phyloP scores from a whole-genome alignment of 2,113 vertebrate species.

The Rhipidura dahli region DNA sequence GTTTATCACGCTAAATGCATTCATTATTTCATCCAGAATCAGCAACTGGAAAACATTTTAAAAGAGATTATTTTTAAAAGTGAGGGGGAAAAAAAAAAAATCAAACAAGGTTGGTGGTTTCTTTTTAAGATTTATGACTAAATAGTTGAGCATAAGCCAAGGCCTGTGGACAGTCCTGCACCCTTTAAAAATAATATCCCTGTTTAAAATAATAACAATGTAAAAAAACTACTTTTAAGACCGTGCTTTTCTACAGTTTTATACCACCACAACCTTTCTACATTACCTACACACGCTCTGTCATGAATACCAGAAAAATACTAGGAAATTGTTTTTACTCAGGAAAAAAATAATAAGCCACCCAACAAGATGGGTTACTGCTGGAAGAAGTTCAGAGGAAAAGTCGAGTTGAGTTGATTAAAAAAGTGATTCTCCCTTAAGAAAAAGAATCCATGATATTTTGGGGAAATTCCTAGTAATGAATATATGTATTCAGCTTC shows the following conservation, averaged over 20 bases:
- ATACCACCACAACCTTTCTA: neutral
- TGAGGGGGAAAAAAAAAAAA: rapidly evolving
- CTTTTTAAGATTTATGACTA: neutral
- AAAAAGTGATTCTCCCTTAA: constrained; percentile 4
- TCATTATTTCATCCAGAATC: neutral
- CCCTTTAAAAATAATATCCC: neutral
- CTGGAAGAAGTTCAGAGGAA: neutral
- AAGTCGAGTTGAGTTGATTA: neutral
- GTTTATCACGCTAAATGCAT: constrained; percentile 2
- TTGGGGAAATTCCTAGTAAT: neutral
- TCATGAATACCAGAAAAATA: neutral
- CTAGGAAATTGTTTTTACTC: neutral
- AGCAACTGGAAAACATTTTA: neutral
- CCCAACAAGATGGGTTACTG: neutral
- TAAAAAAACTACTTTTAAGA: neutral
- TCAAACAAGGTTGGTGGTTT: neutral
- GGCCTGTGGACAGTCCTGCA: neutral
- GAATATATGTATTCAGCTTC: neutral
- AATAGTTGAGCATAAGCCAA: neutral
- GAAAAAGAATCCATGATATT: neutral
- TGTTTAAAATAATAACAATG: neutral
- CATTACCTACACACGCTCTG: neutral
- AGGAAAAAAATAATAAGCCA: neutral
- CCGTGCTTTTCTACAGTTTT: neutral
- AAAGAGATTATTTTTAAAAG: neutral